Conservation (phyloP, 1,140 invertebrate species). For the Ceratina calcarata region DNA sequence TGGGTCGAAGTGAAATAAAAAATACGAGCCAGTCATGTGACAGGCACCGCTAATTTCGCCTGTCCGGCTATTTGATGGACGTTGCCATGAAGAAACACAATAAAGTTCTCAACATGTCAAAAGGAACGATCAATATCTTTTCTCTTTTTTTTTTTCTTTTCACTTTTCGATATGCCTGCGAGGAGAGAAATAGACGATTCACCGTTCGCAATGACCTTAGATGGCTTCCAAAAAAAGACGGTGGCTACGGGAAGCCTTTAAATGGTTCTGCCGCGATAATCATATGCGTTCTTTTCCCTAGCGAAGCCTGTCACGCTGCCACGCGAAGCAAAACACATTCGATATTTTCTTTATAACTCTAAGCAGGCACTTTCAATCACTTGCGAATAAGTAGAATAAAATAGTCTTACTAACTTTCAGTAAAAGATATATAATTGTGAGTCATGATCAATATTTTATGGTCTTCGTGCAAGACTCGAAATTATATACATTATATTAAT, state of each 20-base stretch:
- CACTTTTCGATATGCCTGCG: not conserved
- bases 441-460: no score
- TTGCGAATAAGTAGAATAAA: not conserved
- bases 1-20: not conserved
- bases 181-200: constrained; percentile 1
- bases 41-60: constrained; percentile 1
- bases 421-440: no score
- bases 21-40: not conserved
- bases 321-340: not conserved
- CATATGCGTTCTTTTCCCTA: not conserved
- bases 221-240: constrained; percentile 18
- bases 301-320: not conserved
- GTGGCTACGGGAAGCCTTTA: not conserved
- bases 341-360: constrained; percentile 10
- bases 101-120: constrained; percentile 2
- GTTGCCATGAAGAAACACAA: constrained; percentile 8
- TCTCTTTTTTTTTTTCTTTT: not conserved
- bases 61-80: constrained; percentile 8
- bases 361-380: not conserved
- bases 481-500: no score
- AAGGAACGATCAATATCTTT: not conserved
- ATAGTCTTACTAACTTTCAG: no score
- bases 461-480: no score
- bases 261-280: not conserved
- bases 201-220: not conserved